A percentile compares a stretch with the other conserved stretches of the same genome.
Evolutionary conservation across 2,888 invertebrate species (phyloP).

Genomic region (Sympetrum striolatum): DNA sequence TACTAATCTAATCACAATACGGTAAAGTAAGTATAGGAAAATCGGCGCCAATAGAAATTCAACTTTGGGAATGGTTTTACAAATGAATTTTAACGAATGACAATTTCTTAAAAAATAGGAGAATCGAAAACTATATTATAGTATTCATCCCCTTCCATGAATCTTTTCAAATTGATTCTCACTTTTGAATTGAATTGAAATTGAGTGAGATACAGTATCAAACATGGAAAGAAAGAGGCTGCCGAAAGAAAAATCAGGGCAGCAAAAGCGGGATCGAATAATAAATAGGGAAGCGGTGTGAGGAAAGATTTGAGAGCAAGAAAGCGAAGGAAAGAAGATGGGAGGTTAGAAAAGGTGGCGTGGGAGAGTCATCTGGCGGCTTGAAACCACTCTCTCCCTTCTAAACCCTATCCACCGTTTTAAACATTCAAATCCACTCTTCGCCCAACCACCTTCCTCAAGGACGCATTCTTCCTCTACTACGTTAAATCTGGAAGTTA

Average conservation of each 20-base stretch:
- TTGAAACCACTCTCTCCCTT: conserved; percentile 12
- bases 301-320: background rate
- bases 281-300: background rate
- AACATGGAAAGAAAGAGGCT: background rate
- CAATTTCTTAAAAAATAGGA: too few relatives aligned
- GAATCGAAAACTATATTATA: background rate
- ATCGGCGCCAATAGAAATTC: too few relatives aligned
- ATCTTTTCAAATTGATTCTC: background rate
- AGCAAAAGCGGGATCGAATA: background rate
- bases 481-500: too few relatives aligned
- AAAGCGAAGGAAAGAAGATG: background rate
- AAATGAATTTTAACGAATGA: too few relatives aligned
- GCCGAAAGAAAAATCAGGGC: background rate
- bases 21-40: too few relatives aligned
- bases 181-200: background rate
- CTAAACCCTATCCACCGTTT: conserved; percentile 1
- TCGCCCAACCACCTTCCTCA: background rate
- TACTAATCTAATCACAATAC: too few relatives aligned
- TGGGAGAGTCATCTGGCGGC: conserved; percentile 39
- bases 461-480: background rate
- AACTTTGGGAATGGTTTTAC: too few relatives aligned
- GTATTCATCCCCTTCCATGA: background rate
- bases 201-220: background rate
- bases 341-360: background rate
- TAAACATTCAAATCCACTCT: conserved; percentile 40